Percentiles rank a stretch among this genome's conserved stretches.
Evolutionary conservation across 2,113 vertebrate genomes (phyloP).

Genomic region (Zosterops hypoxanthus): DNA sequence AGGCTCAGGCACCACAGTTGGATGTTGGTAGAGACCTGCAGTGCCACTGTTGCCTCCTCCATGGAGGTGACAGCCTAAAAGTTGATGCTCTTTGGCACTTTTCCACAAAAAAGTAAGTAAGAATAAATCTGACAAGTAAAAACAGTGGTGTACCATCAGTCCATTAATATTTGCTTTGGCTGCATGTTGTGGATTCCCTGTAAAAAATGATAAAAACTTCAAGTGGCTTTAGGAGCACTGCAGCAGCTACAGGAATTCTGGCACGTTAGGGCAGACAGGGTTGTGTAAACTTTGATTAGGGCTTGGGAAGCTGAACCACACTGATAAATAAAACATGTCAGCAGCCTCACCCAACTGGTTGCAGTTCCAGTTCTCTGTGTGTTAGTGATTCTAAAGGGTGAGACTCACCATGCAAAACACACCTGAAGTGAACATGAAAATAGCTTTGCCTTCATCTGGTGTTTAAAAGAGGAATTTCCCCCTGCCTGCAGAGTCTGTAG

Average conservation of each 20-base stretch:
- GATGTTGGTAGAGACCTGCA: neutral
- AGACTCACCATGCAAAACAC: neutral
- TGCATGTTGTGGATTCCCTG: neutral
- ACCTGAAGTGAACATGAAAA: neutral
- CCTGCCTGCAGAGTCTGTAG: neutral
- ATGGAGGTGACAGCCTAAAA: neutral
- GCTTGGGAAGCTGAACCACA: neutral
- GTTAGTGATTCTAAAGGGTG: neutral
- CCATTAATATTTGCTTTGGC: neutral
- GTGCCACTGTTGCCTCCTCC: rapidly evolving
- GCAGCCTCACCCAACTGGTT: neutral
- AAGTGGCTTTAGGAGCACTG: neutral
- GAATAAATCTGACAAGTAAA: neutral
- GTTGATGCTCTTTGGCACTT: neutral
- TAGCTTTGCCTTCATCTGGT: neutral
- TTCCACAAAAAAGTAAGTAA: neutral
- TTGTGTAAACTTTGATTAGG: neutral
- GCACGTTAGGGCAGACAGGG: neutral
- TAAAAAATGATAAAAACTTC: neutral
- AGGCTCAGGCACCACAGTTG: rapidly evolving
- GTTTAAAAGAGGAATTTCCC: slow-evolving; percentile 2
- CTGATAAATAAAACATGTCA: neutral
- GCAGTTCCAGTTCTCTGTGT: neutral
- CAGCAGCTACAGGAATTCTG: neutral
- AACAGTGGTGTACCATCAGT: neutral